Evolutionary conservation across 1,140 invertebrate genomes (phyloP), one percentile per base, ranked within the genome.

Genomic region (Triops longicaudatus): DNA sequence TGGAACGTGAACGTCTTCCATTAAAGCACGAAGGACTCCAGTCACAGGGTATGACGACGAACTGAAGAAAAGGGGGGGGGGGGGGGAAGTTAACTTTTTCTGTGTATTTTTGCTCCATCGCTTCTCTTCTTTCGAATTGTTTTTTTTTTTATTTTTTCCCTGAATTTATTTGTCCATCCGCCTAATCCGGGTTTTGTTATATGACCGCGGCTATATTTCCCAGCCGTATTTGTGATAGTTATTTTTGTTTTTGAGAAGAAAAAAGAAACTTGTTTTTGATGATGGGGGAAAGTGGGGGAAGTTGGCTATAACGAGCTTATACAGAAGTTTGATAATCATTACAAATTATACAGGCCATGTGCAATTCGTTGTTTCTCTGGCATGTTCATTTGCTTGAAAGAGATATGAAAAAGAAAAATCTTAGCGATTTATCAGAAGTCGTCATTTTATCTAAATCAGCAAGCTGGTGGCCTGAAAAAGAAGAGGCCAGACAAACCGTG

Each of bases 261-360:
- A 63, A 63, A 63, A 63, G 22, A 22, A 63, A 63, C 50, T 63
- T 63, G 50, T 63, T 63, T 63, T 63, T 63, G 50, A 63, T 63
- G 50, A 22, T 17, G 50, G 50, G 22, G 14, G 10, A 14, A 63
- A 22, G 17, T 17, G 50, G 50, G 50, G n/a, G 50, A 63, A 17
- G 50, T 63, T 63, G 50, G 50, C 50, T 63, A 63, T 63, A 63
- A 63, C 50, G 50, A 63, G 50, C 50, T 63, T 63, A 63, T 63
- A 63, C 50, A 63, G 10, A 63, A 63, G 50, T 63, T 63, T 63
- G 50, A 63, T 63, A 63, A 63, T 63, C 50, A 63, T 63, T 63
- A 63, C 50, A 63, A 63, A 63, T 63, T 63, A 63, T 63, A 63
- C 50, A 63, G 50, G 50, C 50, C 50, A 63, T 63, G 50, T 63